phyloP scores from a whole-genome alignment of 1,140 invertebrate genomes.

The Muscidifurax raptorellus region DNA sequence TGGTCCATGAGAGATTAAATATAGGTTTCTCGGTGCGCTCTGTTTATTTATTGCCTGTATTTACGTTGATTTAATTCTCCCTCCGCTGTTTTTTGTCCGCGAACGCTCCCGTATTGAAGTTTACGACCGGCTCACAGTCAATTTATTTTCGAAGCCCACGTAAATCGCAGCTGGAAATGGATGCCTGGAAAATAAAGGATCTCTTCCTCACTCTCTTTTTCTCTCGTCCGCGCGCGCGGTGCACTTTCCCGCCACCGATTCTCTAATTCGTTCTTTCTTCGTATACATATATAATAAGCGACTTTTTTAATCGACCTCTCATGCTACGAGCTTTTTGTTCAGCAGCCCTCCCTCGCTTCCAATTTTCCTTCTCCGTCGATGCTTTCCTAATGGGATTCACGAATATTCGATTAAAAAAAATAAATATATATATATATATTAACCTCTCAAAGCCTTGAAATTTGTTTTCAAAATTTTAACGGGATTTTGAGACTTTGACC shows the following conservation, averaged over 20 bases:
- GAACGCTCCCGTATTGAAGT: constrained; percentile 18
- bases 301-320: constrained; percentile 39
- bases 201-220: neutral
- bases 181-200: constrained; percentile 44
- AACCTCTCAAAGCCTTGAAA: too few relatives aligned
- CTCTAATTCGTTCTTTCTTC: neutral
- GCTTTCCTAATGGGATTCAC: neutral
- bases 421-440: too few relatives aligned
- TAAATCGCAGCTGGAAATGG: constrained; percentile 39
- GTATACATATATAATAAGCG: constrained; percentile 2
- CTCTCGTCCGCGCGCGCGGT: neutral
- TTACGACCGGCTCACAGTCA: constrained; percentile 39
- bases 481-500: too few relatives aligned
- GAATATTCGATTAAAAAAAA: too few relatives aligned
- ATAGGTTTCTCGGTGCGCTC: neutral
- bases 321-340: constrained; percentile 1
- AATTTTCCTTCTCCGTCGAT: neutral
- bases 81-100: constrained; percentile 13
- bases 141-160: constrained; percentile 46
- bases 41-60: constrained; percentile 41
- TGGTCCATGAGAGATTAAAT: constrained; percentile 25
- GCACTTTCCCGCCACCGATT: neutral
- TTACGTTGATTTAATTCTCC: constrained; percentile 49
- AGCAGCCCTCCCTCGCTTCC: neutral
- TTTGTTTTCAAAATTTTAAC: too few relatives aligned